Evolutionary conservation across 2,888 invertebrate species (phyloP), one percentile per base, ranked within the genome.

Genomic region (Perithous albicinctus): DNA sequence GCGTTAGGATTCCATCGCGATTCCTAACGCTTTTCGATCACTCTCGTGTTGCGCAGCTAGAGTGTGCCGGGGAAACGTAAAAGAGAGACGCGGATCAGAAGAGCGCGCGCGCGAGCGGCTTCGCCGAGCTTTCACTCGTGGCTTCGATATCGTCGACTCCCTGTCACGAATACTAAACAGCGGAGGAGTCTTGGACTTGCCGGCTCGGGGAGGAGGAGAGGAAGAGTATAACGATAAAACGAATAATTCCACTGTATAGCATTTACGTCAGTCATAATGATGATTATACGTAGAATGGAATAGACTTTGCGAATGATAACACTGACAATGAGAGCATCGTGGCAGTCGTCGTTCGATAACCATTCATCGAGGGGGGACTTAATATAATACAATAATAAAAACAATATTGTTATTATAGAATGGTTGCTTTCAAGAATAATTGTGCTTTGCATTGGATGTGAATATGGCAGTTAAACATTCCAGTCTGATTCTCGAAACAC

Each of bases 91-190:
- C 56, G 41, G 35, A 64, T 74, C 72, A n/a, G 38, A 54, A 73
- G n/a, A 67, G 18, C 51, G 51, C 48, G 1, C 18, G 54, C 5
- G 20, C 48, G 1, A 32, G 54, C 5, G 20, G 35, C 20, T 10
- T n/a, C 8, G 29, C 2, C n/a, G 41, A 26, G 74, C 74, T 74
- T 74, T 74, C 74, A 74, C 74, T 74, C 74, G 54, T 74, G 64
- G 41, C 64, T 74, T 41, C 54, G 74, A 54, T 64, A 74, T 64
- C 64, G 64, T 74, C 32, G 63, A 74, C 51, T 74, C 74, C 51
- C 63, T 54, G 64, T 64, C 64, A 74, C 74, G 74, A 74, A 74
- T 74, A 64, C 74, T 41, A 74, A 74, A 74, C 74, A 64, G 35
- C 38, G 48, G 29, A 43, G n/a, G 61, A 51, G 64, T 54, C 35